phyloP scores from a whole-genome alignment of 2,888 invertebrate genomes.

The Microctonus brassicae region DNA sequence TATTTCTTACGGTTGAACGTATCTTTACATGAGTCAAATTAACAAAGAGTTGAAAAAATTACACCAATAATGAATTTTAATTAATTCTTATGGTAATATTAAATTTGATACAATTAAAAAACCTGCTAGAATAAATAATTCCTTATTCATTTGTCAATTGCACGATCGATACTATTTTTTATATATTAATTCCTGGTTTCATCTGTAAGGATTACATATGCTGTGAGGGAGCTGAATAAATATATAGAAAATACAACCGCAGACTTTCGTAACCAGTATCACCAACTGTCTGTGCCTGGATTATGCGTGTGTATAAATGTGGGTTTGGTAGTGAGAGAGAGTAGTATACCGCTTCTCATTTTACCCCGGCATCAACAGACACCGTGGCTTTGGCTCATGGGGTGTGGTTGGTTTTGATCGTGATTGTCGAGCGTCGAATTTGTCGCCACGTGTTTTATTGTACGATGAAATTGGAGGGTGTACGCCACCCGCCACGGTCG shows the following conservation, averaged over 20 bases:
- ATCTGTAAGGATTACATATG: constrained; percentile 2
- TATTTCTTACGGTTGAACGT: neutral
- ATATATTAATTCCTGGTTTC: constrained; percentile 6
- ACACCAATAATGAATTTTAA: no score
- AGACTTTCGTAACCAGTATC: constrained; percentile 1
- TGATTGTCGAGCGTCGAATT: constrained; percentile 65
- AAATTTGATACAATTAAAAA: no score
- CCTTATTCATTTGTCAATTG: neutral
- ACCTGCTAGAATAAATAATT: no score
- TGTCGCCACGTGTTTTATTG: constrained; percentile 67
- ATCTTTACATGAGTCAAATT: neutral
- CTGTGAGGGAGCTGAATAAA: constrained; percentile 14
- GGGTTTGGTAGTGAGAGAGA: neutral
- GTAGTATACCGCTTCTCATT: neutral
- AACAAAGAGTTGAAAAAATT: neutral
- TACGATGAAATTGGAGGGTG: constrained; percentile 59
- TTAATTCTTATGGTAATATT: no score
- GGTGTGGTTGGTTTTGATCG: constrained; percentile 59
- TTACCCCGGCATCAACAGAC: constrained; percentile 39
- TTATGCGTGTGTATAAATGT: neutral
- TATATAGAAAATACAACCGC: constrained; percentile 20
- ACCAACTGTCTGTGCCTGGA: neutral
- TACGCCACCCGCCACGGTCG: constrained; percentile 26
- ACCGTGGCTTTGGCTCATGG: constrained; percentile 31
- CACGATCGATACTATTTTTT: constrained; percentile 16